These are phyloP conservation scores for Archilochus colubris DNA, from an alignment of 2,113 vertebrate species.

Conservation along the genomic window DNA sequence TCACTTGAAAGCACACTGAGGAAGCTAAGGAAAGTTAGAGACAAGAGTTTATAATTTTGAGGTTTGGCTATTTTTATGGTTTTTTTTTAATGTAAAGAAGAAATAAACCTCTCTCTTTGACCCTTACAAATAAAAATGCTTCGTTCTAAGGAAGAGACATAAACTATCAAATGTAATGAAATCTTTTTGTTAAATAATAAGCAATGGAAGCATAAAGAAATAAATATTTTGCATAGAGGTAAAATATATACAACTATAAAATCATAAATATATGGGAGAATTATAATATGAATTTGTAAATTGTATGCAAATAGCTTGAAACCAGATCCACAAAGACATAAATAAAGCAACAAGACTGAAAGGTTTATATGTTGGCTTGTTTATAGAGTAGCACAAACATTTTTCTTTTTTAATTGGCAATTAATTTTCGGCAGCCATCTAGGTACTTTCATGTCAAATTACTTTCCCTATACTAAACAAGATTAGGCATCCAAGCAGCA, in stretches of 20 bases:
- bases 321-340: constrained; percentile 84
- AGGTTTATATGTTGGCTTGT: constrained; percentile 84
- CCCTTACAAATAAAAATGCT: constrained; percentile 68
- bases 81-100: neutral
- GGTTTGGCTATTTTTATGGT: neutral
- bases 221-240: constrained; percentile 83
- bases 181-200: constrained; percentile 85
- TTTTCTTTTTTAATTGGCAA: constrained; percentile 91
- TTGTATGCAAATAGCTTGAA: constrained; percentile 87
- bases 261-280: constrained; percentile 83
- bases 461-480: constrained; percentile 85
- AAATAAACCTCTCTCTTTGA: constrained; percentile 47
- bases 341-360: constrained; percentile 85
- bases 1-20: constrained; percentile 47
- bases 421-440: constrained; percentile 87
- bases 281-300: constrained; percentile 85
- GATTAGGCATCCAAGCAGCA: constrained; percentile 84
- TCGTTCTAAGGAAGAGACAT: constrained; percentile 77
- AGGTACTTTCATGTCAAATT: constrained; percentile 87
- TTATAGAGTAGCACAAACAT: constrained; percentile 88
- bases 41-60: constrained; percentile 5
- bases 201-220: constrained; percentile 79
- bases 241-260: constrained; percentile 86
- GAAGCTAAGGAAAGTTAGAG: constrained; percentile 37
- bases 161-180: constrained; percentile 81